Percentiles rank a stretch among this genome's conserved stretches.
Conservation (phyloP, 2,888 invertebrate genomes). For the Teleogryllus oceanicus region DNA sequence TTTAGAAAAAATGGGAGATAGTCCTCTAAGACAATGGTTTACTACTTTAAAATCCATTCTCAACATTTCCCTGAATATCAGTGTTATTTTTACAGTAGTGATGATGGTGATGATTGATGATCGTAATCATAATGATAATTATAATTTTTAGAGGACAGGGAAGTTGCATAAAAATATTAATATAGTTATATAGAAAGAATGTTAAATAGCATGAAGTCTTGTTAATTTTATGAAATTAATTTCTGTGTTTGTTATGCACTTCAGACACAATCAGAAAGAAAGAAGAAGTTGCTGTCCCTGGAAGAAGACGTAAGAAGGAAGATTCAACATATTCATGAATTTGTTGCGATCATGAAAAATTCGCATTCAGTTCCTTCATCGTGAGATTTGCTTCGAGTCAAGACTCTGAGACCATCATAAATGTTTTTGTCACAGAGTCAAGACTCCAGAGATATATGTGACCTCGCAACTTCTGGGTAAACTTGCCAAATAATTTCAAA, state of each 20-base stretch:
- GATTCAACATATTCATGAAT: neutral
- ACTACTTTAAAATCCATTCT: too few species aligned
- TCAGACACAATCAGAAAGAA: neutral
- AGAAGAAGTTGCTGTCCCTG: neutral
- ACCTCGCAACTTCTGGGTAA: neutral
- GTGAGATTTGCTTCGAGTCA: conserved; percentile 3
- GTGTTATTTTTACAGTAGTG: too few species aligned
- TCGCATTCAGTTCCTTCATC: neutral
- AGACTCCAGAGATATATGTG: neutral
- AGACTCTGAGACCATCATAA: conserved; percentile 6
- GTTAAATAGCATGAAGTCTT: too few species aligned
- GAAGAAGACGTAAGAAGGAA: neutral
- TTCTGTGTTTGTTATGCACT: neutral
- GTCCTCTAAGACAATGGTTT: too few species aligned
- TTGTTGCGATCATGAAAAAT: neutral
- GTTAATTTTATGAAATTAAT: too few species aligned
- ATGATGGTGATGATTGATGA: too few species aligned
- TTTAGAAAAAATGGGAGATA: too few species aligned
- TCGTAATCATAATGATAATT: too few species aligned
- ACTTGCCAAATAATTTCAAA: too few species aligned
- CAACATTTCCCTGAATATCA: too few species aligned
- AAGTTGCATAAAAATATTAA: neutral
- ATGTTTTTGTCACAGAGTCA: neutral
- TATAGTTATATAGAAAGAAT: too few species aligned
- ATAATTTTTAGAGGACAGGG: neutral